Percentiles rank a stretch among this genome's conserved stretches.
phyloP scores from a whole-genome alignment of 2,113 vertebrate genomes.

The Gavia stellata region DNA sequence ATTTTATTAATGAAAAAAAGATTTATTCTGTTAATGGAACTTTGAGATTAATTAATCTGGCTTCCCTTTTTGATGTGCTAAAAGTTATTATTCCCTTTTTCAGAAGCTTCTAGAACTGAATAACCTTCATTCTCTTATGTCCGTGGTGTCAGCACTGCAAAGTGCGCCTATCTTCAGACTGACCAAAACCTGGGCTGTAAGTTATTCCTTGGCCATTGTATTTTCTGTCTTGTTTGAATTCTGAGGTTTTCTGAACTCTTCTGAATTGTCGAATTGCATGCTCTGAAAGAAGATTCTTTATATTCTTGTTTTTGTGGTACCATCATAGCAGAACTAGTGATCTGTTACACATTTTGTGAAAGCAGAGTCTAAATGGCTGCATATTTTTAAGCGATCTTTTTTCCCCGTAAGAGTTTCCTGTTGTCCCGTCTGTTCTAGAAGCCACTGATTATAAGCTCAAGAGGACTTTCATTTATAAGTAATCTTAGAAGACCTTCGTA shows the following conservation, averaged over 20 bases:
- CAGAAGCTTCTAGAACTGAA: constrained; percentile 95
- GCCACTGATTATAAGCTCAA: background rate
- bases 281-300: background rate
- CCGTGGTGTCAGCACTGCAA: constrained; percentile 92
- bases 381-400: background rate
- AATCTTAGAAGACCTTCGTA: background rate
- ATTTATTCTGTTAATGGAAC: background rate
- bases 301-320: background rate
- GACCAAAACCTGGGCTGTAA: constrained; percentile 96
- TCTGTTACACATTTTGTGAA: background rate
- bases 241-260: background rate
- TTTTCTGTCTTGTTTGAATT: background rate
- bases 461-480: background rate
- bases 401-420: background rate
- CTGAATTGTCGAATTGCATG: background rate
- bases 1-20: background rate
- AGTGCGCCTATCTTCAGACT: constrained; percentile 95
- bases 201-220: constrained; percentile 36
- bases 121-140: constrained; percentile 94
- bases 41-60: background rate
- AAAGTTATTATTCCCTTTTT: constrained; percentile 36
- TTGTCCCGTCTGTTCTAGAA: background rate
- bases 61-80: background rate
- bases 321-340: background rate
- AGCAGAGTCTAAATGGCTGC: background rate